Evolutionary conservation across 2,113 vertebrate genomes (phyloP).

Genomic region (Oxyruncus cristatus): DNA sequence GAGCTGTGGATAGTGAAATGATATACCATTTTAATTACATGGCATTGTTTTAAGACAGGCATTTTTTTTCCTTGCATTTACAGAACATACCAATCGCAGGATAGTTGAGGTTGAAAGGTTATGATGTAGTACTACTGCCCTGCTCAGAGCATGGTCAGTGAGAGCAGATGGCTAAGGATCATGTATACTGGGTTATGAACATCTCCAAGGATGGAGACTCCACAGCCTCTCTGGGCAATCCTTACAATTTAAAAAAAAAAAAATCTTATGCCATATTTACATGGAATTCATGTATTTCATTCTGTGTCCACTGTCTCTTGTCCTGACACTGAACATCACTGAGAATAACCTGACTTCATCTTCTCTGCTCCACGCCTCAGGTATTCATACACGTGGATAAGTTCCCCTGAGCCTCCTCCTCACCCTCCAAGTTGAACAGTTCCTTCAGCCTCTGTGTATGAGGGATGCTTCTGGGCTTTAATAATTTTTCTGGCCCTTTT

Average conservation of each 20-base stretch:
- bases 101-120: neutral
- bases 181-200: neutral
- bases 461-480: neutral
- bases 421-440: neutral
- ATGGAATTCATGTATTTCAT: neutral
- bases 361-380: rapidly evolving
- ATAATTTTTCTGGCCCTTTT: neutral
- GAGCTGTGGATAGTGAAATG: neutral
- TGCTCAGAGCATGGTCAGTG: neutral
- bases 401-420: neutral
- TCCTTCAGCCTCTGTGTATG: neutral
- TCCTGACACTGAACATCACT: neutral
- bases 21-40: neutral
- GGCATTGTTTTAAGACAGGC: neutral
- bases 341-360: neutral
- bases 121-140: neutral
- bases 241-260: neutral
- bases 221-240: neutral
- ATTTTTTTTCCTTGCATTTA: neutral
- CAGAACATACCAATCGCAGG: neutral
- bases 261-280: neutral
- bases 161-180: neutral
- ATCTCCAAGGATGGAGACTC: neutral
- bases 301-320: neutral
- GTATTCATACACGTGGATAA: neutral